These are phyloP conservation scores for Cephalopachus bancanus DNA, from an alignment of 2,797 vertebrate genomes.

Conservation along the genomic window DNA sequence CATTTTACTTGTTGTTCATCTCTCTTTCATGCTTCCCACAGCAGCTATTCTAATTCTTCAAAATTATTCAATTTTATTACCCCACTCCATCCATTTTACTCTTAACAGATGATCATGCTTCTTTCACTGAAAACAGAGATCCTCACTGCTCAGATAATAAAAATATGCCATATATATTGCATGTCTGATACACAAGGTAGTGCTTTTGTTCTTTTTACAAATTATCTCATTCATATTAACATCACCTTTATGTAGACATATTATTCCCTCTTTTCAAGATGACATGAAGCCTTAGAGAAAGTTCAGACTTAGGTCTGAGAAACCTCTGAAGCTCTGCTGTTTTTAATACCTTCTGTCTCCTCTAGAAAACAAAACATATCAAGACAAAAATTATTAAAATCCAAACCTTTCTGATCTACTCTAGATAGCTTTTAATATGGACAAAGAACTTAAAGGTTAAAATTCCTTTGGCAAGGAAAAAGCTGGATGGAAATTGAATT, in stretches of 20 bases:
- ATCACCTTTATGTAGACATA: neutral
- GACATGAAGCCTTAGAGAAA: neutral
- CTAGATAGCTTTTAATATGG: conserved; percentile 29
- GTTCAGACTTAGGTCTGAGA: conserved; percentile 45
- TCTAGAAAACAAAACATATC: conserved; percentile 31
- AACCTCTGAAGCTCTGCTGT: neutral
- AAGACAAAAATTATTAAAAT: conserved; percentile 48
- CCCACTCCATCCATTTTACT: neutral
- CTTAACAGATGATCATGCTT: neutral
- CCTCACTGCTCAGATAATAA: conserved; percentile 1
- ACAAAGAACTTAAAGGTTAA: conserved; percentile 14
- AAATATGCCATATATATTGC: neutral
- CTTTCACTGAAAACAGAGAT: conserved; percentile 24
- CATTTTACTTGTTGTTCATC: neutral
- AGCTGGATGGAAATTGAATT: neutral
- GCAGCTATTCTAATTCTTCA: conserved; percentile 17
- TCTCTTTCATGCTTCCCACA: neutral
- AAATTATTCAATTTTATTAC: neutral
- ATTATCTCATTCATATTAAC: conserved; percentile 47
- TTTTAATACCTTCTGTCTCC: neutral
- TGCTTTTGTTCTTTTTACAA: conserved; percentile 54
- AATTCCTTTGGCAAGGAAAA: conserved; percentile 30
- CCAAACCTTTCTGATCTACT: neutral
- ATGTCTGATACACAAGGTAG: neutral
- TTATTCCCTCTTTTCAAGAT: conserved; percentile 22